Evolutionary conservation across 2,888 invertebrate genomes (phyloP).

Genomic region (Blastobasis lacticolella): DNA sequence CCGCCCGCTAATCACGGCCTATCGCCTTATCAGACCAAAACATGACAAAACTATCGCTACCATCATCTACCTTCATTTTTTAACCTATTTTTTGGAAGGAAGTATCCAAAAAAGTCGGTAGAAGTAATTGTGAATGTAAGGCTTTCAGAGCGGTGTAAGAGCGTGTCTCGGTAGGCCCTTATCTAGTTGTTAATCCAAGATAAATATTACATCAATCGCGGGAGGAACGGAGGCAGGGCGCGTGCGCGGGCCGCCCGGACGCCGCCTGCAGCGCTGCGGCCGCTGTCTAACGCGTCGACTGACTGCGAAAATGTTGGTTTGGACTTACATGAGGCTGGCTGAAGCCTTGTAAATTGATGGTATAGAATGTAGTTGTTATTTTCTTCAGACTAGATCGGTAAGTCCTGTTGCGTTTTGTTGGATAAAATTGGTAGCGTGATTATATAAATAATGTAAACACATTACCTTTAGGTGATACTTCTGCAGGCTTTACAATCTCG

Average conservation of each 20-base stretch:
- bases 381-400: no score
- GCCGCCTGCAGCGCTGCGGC: not conserved
- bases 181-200: slow-evolving; percentile 70
- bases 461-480: no score
- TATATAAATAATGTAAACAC: no score
- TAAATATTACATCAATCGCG: slow-evolving; percentile 73
- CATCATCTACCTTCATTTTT: no score
- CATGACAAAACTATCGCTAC: no score
- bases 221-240: slow-evolving; percentile 42
- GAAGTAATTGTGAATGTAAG: not conserved
- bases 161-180: slow-evolving; percentile 40
- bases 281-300: not conserved
- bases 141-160: slow-evolving; percentile 8
- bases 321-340: not conserved
- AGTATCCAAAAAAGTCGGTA: not conserved
- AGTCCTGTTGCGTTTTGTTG: no score
- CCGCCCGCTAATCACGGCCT: slow-evolving; percentile 29
- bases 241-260: slow-evolving; percentile 18
- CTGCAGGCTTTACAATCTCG: no score
- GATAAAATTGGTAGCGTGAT: no score
- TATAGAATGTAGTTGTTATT: no score
- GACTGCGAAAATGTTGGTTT: not conserved
- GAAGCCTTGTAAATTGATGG: no score
- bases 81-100: no score
- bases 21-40: no score